Base-by-base conservation (phyloP, 2,888 invertebrate species). In the Eueremaeus valkanovi region DNA sequence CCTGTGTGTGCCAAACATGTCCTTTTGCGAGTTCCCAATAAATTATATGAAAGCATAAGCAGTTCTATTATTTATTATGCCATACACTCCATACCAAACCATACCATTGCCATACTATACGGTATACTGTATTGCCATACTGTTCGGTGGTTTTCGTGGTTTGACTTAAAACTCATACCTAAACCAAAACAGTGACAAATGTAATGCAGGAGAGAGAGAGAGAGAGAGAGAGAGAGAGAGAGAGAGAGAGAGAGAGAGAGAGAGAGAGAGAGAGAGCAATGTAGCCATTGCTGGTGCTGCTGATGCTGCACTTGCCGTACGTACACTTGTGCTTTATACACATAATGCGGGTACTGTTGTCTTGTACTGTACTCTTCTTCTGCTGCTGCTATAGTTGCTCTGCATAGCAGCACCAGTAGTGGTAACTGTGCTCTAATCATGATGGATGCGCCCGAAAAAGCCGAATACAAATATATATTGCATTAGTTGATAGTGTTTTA, bases 111-210 rank as follows among this genome's bases (percentile, higher is more conserved):
- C n/a, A n/a, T n/a, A n/a, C n/a, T n/a, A n/a, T n/a, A n/a, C n/a
- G n/a, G n/a, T n/a, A n/a, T n/a, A n/a, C n/a, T n/a, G n/a, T n/a
- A n/a, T n/a, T 58, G 27, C 5, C 27, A 16, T 58, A 58, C 24
- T 58, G 29, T 58, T 58, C 21, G 58, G 58, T 58, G 58, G 58
- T 58, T 58, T 58, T 58, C 24, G 58, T 58, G 58, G 58, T 58
- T 58, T 49, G 27, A 27, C 58, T 58, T 58, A 58, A 58, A 58
- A 58, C 58, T 58, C 33, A 36, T 68, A 40, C 68, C 29, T 40
- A 68, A 68, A 68, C 68, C 68, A 68, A 68, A n/a, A n/a, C n/a
- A n/a, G n/a, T 68, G 68, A 68, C 68, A 68, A 68, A 68, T 68
- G 68, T 42, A n/a, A n/a, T n/a, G n/a, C n/a, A n/a, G n/a, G n/a